Base-by-base conservation (phyloP, 2,797 vertebrate species). In the Tenualosa thibaudeaui region DNA sequence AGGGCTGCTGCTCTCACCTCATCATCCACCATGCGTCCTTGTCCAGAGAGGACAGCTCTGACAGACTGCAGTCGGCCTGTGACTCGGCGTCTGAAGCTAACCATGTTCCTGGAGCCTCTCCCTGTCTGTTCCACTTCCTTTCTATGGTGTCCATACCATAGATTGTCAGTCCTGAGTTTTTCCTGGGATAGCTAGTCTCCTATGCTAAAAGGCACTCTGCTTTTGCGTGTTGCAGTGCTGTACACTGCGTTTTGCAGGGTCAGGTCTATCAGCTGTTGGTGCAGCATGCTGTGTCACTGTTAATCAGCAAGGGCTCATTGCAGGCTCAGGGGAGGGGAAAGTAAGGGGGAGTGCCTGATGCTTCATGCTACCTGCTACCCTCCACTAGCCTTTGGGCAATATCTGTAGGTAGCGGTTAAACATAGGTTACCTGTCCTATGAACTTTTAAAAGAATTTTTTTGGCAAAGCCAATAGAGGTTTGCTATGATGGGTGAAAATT, bases 201-300 rank as follows among this genome's bases (percentile, higher is more conserved):
- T 19, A 2, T 78, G 71, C 71, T 46, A 1, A 22, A 71, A 71
- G 31, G 71, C 71, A 40, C 68, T 71, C 24, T 78, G 37, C 5
- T 22, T 78, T 78, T 46, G 37, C 40, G 6, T 83, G 82, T 46
- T 51, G 43, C 17, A 71, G 24, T 40, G 31, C 68, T 71, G 0
- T 6, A 40, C 26, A 37, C 17, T 78, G 71, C 13, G 37, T 4
- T 75, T 19, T 40, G 68, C 13, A 19, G 68, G 71, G 71, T 78
- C 71, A 43, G 40, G 71, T 78, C 15, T 46, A 40, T 19, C 40
- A 46, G 71, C 71, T 46, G 71, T 78, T 78, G 71, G 37, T 78
- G 71, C 71, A 78, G 71, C 40, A 78, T 78, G 71, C 71, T 78
- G 71, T 78, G 71, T 78, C 71, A 78, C 71, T 78, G 71, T 19